Percentiles rank a stretch among this genome's conserved stretches.
Evolutionary conservation across 2,113 vertebrate genomes (phyloP).

Genomic region (Pyxicephalus adspersus): DNA sequence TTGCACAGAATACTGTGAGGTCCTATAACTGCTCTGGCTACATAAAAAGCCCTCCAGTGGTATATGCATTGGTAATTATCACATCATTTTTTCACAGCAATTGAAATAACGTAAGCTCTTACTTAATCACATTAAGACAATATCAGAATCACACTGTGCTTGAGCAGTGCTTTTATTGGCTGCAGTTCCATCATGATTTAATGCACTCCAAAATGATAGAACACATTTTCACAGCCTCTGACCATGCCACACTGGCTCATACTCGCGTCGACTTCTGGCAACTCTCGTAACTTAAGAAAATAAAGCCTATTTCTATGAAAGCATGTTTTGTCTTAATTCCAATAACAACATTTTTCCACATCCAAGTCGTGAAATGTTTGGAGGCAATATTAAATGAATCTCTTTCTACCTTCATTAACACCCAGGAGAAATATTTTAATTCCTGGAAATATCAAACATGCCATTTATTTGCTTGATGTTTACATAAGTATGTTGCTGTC

Average conservation of each 20-base stretch:
- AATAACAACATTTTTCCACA: constrained; percentile 53
- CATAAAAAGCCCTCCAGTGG: neutral
- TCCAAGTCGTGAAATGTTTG: constrained; percentile 53
- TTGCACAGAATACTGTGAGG: neutral
- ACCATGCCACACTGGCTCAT: constrained; percentile 49
- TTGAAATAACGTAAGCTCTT: constrained; percentile 18
- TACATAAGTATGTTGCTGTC: constrained; percentile 19
- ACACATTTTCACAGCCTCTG: constrained; percentile 26
- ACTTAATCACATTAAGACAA: constrained; percentile 43
- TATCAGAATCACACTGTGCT: constrained; percentile 15
- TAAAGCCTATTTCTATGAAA: constrained; percentile 44
- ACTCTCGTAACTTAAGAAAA: constrained; percentile 45
- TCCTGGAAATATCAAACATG: constrained; percentile 54
- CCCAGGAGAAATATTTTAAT: constrained; percentile 52
- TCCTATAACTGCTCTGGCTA: neutral
- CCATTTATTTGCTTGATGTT: constrained; percentile 38
- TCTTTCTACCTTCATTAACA: constrained; percentile 53
- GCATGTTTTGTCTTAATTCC: constrained; percentile 55
- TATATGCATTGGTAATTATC: constrained; percentile 11
- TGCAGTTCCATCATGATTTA: constrained; percentile 32
- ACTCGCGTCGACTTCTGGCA: constrained; percentile 39
- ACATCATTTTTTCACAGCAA: constrained; percentile 4
- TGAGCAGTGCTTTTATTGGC: constrained; percentile 39
- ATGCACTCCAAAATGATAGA: constrained; percentile 31
- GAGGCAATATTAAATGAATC: constrained; percentile 50